Percentiles rank a stretch among this genome's conserved stretches.
Evolutionary conservation across 2,888 invertebrate species (phyloP).

Genomic region (Nomada flava): DNA sequence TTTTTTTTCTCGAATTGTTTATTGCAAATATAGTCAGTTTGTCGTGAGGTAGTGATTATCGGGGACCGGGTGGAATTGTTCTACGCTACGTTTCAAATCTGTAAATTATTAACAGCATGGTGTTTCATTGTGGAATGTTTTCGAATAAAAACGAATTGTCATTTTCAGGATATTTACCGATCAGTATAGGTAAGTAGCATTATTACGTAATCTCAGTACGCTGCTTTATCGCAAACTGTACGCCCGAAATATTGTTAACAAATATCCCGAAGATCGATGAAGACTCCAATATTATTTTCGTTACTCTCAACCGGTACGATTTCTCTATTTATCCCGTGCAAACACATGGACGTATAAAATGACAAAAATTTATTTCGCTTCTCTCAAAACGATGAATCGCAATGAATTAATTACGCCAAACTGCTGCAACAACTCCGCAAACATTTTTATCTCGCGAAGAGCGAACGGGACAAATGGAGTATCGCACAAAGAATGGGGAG

Average conservation of each 20-base stretch:
- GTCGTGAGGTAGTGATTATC: too few relatives aligned
- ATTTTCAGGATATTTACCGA: conserved; percentile 83
- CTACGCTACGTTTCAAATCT: conserved; percentile 35
- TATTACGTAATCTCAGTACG: conserved; percentile 67
- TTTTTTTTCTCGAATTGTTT: not conserved
- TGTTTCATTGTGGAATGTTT: conserved; percentile 70
- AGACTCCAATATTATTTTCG: too few relatives aligned
- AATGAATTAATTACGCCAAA: conserved; percentile 18
- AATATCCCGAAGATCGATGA: too few relatives aligned
- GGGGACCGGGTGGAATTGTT: not conserved
- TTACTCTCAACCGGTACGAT: not conserved
- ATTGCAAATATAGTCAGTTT: too few relatives aligned
- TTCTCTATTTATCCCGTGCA: not conserved
- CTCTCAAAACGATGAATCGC: too few relatives aligned
- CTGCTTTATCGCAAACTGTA: conserved; percentile 42
- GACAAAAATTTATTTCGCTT: not conserved
- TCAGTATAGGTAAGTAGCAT: conserved; percentile 82
- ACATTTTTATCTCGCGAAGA: conserved; percentile 61
- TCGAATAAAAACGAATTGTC: conserved; percentile 80
- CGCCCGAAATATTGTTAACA: not conserved
- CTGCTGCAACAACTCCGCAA: conserved; percentile 58
- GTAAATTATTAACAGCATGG: conserved; percentile 76
- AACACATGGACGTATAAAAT: too few relatives aligned
- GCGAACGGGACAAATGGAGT: conserved; percentile 37
- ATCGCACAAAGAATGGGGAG: too few relatives aligned